phyloP scores from a whole-genome alignment of 2,113 vertebrate genomes.

The Ceuthmochares aereus region DNA sequence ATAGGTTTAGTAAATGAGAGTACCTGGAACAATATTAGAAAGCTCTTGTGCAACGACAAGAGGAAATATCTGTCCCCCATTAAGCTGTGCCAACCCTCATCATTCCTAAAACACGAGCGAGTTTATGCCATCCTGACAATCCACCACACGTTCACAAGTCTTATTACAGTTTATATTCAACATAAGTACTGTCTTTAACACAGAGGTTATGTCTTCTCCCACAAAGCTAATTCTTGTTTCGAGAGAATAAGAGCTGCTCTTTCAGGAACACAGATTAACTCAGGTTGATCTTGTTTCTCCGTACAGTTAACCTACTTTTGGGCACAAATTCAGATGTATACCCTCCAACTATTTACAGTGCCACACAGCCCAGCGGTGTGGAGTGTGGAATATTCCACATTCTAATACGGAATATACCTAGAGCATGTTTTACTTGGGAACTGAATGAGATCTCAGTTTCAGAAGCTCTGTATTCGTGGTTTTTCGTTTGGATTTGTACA shows the following conservation, averaged over 20 bases:
- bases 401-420: accelerated
- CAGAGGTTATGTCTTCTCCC: not conserved
- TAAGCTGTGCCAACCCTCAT: not conserved
- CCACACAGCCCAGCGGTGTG: not conserved
- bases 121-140: not conserved
- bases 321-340: not conserved
- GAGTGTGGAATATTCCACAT: not conserved
- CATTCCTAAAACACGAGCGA: not conserved
- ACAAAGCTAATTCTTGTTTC: not conserved
- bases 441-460: not conserved
- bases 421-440: not conserved
- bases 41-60: not conserved
- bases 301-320: not conserved
- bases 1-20: not conserved
- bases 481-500: not conserved
- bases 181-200: not conserved
- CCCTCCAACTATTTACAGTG: not conserved
- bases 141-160: not conserved
- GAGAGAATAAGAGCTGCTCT: not conserved
- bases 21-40: not conserved
- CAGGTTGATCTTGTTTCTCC: not conserved
- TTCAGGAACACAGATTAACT: not conserved
- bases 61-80: not conserved
- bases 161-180: not conserved
- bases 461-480: not conserved